A percentile compares a stretch with the other conserved stretches of the same genome.
phyloP scores from a whole-genome alignment of 2,888 invertebrate species.

The Heteropelma amictum region DNA sequence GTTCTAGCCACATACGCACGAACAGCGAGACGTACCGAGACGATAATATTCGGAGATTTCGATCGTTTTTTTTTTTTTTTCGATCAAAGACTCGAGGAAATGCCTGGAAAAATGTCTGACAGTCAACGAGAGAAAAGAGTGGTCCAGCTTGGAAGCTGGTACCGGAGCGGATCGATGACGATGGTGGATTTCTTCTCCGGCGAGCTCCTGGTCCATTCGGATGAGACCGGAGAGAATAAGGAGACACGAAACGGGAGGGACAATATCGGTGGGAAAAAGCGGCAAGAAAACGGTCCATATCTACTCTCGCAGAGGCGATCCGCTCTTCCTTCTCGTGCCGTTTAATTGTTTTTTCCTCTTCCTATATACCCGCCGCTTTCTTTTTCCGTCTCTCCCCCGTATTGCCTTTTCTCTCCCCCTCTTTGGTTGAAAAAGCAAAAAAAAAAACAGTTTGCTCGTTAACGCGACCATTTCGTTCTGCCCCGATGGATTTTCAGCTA shows the following conservation, averaged over 20 bases:
- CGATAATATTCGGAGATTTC: no score
- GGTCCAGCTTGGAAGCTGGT: no score
- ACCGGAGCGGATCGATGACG: no score
- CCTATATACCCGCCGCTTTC: slow-evolving; percentile 17
- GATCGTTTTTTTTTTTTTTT: no score
- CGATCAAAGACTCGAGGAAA: no score
- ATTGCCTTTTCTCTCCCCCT: not conserved
- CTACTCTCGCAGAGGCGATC: slow-evolving; percentile 47
- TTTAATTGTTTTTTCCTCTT: slow-evolving; percentile 19
- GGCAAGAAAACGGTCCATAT: slow-evolving; percentile 45
- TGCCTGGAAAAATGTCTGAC: no score
- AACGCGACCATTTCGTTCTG: slow-evolving; percentile 61
- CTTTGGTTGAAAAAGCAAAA: not conserved
- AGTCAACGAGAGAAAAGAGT: no score
- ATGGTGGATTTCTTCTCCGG: no score
- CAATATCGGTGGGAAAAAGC: not conserved
- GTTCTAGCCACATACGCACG: no score
- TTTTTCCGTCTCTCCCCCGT: slow-evolving; percentile 10
- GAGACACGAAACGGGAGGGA: not conserved
- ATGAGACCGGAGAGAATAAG: no score
- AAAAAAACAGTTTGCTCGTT: slow-evolving; percentile 55
- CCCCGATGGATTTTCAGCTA: slow-evolving; percentile 47
- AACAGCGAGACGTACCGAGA: no score
- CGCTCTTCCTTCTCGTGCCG: slow-evolving; percentile 42
- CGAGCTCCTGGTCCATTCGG: no score